Base-by-base conservation (phyloP, 2,888 invertebrate species). In the Biston betularia region DNA sequence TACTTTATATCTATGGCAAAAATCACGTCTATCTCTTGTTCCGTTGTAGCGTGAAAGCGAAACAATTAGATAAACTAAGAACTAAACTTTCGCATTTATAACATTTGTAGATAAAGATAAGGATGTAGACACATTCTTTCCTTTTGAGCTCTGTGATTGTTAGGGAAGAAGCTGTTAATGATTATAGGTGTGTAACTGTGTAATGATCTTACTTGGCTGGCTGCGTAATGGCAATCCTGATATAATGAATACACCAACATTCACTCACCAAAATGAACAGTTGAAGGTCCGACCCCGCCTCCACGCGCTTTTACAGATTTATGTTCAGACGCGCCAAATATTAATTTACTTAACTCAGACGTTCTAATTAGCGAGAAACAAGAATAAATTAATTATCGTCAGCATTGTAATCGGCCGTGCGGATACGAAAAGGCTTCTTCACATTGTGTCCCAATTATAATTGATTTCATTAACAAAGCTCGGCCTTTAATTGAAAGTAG, bases 401-500 rank as follows among this genome's bases (percentile, higher is more conserved):
- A 66, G 78, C 78, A 79, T 75, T 78, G 80, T 82, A 84, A 84
- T 81, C 78, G 75, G 83, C 81, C 83, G 78, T 81, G 77, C 75
- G 76, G 82, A 83, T 80, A 78, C 79, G 79, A 85, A 83, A 82
- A 80, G 84, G 83, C 84, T 84, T 86, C 84, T 84, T 86, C 79
- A 83, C 84, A 88, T 87, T 89, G 87, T 89, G 84, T 86, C 85
- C 86, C 87, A 89, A 89, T 91, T 90, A 89, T 91, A 92, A 92
- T 91, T 90, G 88, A 91, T 89, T 89, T 87, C 83, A 92, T 91
- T 91, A 92, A 89, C 88, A 89, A 89, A 89, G 91, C 90, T 88
- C 87, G 87, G 87, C 83, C 87, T 89, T 89, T 92, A 92, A 92
- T 92, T 92, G 92, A 91, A 92, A 92, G 92, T 92, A 91, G 92